phyloP scores from a whole-genome alignment of 2,888 invertebrate genomes.

The Thereva nobilitata region DNA sequence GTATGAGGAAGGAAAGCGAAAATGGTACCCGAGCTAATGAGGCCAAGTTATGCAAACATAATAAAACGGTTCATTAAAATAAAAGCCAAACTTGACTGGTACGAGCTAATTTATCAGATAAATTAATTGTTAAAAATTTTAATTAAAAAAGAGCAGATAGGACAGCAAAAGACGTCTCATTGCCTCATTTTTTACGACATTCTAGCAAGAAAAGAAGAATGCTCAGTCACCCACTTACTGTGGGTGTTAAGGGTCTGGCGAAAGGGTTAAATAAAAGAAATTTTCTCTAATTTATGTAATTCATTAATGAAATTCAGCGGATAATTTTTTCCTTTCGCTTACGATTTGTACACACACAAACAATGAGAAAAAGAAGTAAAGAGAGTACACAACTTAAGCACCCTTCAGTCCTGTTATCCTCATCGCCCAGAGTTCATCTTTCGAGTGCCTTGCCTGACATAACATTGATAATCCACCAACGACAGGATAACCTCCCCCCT shows the following conservation, averaged over 20 bases:
- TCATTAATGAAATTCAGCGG: constrained; percentile 43
- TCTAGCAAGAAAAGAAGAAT: constrained; percentile 18
- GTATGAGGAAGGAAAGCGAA: constrained; percentile 17
- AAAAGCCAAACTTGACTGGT: constrained; percentile 37
- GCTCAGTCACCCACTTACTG: constrained; percentile 30
- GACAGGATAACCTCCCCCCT: constrained; percentile 17
- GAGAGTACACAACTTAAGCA: constrained; percentile 32
- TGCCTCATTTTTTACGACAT: constrained; percentile 37
- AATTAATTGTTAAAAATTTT: constrained; percentile 42
- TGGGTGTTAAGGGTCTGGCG: constrained; percentile 5
- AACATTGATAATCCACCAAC: constrained; percentile 39
- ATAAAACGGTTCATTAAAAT: constrained; percentile 41
- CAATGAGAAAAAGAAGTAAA: constrained; percentile 5
- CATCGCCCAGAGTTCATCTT: constrained; percentile 32
- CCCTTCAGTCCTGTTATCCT: constrained; percentile 26
- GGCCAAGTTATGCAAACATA: constrained; percentile 35
- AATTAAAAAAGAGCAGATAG: constrained; percentile 38
- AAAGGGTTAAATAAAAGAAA: constrained; percentile 38
- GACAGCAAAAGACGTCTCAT: constrained; percentile 34
- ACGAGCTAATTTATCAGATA: constrained; percentile 42
- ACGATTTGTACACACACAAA: constrained; percentile 31
- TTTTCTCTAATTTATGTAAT: constrained; percentile 44
- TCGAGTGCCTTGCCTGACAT: constrained; percentile 34
- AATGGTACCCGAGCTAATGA: constrained; percentile 19
- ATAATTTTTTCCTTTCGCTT: constrained; percentile 40